Conservation (phyloP, 2,797 vertebrate genomes). For the Cuculus canorus region DNA sequence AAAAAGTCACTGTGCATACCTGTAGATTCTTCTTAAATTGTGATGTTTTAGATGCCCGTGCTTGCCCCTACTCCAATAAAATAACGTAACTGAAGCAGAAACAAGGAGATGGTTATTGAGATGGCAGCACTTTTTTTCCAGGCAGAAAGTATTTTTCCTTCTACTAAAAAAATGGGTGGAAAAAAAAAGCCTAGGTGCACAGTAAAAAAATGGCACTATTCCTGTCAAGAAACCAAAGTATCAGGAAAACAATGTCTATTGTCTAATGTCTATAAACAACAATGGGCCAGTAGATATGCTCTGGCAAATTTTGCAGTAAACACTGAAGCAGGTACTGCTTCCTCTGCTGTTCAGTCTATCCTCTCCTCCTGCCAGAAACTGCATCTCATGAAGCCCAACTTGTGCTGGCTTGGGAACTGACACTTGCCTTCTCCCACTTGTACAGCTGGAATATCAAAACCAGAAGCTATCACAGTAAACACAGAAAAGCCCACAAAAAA, state of each 20-base stretch:
- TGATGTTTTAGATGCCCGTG: not conserved
- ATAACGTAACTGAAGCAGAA: not conserved
- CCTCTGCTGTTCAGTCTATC: not conserved
- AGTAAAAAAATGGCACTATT: not conserved
- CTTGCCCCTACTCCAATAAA: not conserved
- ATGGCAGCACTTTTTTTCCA: not conserved
- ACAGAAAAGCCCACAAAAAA: not conserved
- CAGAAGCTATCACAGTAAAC: not conserved
- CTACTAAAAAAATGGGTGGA: not conserved
- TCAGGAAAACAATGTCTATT: not conserved
- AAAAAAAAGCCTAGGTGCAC: not conserved
- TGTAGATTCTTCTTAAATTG: not conserved
- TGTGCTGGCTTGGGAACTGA: not conserved
- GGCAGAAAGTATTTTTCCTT: not conserved
- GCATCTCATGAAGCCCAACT: not conserved
- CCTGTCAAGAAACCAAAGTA: not conserved
- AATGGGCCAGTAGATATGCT: accelerated
- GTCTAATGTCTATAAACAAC: no score
- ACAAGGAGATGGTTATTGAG: not conserved
- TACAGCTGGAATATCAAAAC: not conserved
- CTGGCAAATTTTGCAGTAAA: not conserved
- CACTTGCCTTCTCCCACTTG: not conserved
- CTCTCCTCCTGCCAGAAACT: not conserved
- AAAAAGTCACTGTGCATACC: not conserved
- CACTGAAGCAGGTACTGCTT: not conserved